Evolutionary conservation across 2,888 invertebrate genomes (phyloP), one percentile per base, ranked within the genome.

Genomic region (Pachydiplax longipennis): DNA sequence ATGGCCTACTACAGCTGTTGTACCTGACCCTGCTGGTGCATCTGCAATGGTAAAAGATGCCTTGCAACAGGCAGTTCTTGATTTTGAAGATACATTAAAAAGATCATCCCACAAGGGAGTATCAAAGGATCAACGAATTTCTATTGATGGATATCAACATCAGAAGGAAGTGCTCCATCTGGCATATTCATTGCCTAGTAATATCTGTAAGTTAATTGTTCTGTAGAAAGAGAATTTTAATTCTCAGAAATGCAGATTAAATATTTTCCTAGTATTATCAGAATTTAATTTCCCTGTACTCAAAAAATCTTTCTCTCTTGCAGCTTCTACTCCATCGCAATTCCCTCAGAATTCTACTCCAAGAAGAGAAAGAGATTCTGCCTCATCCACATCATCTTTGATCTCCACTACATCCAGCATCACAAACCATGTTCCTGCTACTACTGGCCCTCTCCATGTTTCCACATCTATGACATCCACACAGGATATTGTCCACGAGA

Each of bases 41-140:
- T 92, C 92, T 65, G 91, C 73, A 25, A 91, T 91, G 80, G 90
- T 91, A 12, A 90, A 91, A 81, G 93, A 93, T 90, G 93, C 92
- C n/a, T 91, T 94, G 87, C 93, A 93, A 73, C 93, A 95, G 92
- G 97, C 96, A 91, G 96, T 97, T 91, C 95, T 95, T 91, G 97
- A 97, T 93, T 97, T 97, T 93, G 97, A 97, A 93, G 95, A 96
- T 92, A 96, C 96, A 35, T 94, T 96, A 91, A 95, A 96, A 92
- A 94, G 95, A 91, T 95, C 96, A 22, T 65, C 81, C 61, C 81
- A 40, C 12, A 91, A 83, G 40, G 48, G 61, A 25, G 37, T 61
- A 25, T 44, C 31, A 8, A 31, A n/a, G 5, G 83, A 91, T n/a
- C 40, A 37, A 22, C 6, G 83, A 18, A 73, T 73, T 31, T 31